Evolutionary conservation across 2,888 invertebrate species (phyloP), one percentile per base, ranked within the genome.

Genomic region (Eristalis arbustorum): DNA sequence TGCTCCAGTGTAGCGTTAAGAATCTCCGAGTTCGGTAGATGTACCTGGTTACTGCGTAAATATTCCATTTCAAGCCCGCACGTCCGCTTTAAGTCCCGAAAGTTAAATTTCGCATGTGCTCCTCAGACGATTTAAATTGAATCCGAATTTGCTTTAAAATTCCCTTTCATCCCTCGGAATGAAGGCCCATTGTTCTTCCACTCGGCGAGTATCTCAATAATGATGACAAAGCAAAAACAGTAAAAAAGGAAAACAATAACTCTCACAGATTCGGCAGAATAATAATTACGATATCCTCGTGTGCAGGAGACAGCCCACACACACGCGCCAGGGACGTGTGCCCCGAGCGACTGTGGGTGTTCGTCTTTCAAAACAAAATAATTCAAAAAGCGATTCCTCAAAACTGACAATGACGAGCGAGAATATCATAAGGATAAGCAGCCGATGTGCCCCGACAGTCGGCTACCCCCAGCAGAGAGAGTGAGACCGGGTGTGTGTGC

Each of bases 401-500:
- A 49, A 72, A 72, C 66, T 67, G 82, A 82, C 71, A 76, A 72
- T 77, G 77, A 77, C 73, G 69, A 66, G 62, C 56, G n/a, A n/a
- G n/a, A 77, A 42, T 63, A 69, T 61, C 73, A 64, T 14, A 13
- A 14, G 67, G 34, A 37, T 66, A 23, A 61, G 69, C n/a, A 23
- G 18, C 49, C 49, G 49, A 49, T 5, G 49, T 18, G 18, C 8
- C 49, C 49, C 8, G 18, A 8, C 49, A 49, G 18, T 10, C 6
- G 6, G 49, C 18, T n/a, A 6, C 49, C 5, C 8, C 4, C 37
- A 3, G 11, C 13, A 31, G 34, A 1, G 8, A 18, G 18, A 18
- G 1, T n/a, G n/a, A n/a, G n/a, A n/a, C n/a, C 18, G 18, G 18
- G 18, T 8, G 18, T 42, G 2, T 63, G 25, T 18, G 37, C 37